Conservation (phyloP, 2,888 invertebrate genomes). For the Ecdyonurus torrentis region DNA sequence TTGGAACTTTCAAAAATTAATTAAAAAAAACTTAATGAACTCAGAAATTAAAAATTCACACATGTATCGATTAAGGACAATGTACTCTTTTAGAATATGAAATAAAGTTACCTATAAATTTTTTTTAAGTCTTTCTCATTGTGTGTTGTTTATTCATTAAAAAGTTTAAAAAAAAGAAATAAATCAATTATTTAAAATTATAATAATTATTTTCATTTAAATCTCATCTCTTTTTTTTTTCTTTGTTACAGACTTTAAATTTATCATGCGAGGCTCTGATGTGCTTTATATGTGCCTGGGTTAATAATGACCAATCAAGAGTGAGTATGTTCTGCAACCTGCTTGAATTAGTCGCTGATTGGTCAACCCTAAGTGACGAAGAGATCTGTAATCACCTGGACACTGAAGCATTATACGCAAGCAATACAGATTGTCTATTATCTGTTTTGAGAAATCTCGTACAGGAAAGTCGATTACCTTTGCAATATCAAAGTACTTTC, state of each 20-base stretch:
- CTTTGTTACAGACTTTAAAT: not conserved
- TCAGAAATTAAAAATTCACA: too few relatives aligned
- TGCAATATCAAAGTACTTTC: not conserved
- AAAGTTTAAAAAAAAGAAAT: not conserved
- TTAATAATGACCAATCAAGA: not conserved
- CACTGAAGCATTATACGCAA: not conserved
- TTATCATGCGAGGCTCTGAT: not conserved
- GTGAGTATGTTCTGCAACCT: not conserved
- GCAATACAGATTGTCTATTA: not conserved
- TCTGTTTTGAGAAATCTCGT: not conserved
- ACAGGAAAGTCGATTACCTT: not conserved
- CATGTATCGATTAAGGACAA: too few relatives aligned
- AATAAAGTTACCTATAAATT: not conserved
- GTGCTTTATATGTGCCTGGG: not conserved
- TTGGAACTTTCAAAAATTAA: too few relatives aligned
- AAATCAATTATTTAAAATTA: not conserved
- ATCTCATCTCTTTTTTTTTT: not conserved
- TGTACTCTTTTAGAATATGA: too few relatives aligned
- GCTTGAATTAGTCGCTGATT: not conserved
- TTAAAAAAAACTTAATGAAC: too few relatives aligned
- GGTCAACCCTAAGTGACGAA: not conserved
- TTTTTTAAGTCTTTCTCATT: not conserved
- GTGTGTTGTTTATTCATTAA: not conserved
- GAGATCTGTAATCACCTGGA: not conserved
- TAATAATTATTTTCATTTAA: not conserved